Evolutionary conservation across 92 coral and sea anemone genomes (phyloP).

Genomic region (Actinostola sp.): DNA sequence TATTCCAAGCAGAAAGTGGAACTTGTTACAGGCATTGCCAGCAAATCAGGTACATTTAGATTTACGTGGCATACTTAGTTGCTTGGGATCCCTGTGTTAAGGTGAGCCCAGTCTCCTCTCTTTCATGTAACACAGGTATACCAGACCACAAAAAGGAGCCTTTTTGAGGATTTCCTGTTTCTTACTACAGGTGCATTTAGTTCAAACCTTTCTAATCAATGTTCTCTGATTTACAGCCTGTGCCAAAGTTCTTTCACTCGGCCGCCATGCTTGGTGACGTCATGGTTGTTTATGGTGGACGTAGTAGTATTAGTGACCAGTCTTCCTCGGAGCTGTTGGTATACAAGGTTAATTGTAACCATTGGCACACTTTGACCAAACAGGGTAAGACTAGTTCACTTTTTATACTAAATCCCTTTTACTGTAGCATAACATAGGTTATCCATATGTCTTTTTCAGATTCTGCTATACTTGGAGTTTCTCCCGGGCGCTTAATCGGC

Average conservation of each 20-base stretch:
- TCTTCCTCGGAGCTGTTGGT: conserved; percentile 72
- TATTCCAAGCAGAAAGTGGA: conserved; percentile 66
- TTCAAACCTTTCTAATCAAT: not conserved
- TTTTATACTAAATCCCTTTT: too few species aligned
- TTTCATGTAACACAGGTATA: too few species aligned
- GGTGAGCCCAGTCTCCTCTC: too few species aligned
- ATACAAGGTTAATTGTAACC: conserved; percentile 79
- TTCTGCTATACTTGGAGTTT: conserved; percentile 45
- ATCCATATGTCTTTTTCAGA: conserved; percentile 35
- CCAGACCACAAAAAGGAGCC: too few species aligned
- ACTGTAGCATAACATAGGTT: too few species aligned
- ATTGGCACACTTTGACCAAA: conserved; percentile 67
- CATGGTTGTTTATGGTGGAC: conserved; percentile 87
- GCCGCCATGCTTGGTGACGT: conserved; percentile 67
- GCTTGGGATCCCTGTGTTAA: too few species aligned
- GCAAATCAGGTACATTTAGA: conserved; percentile 55
- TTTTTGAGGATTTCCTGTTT: too few species aligned
- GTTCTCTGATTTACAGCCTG: conserved; percentile 41
- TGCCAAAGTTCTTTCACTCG: conserved; percentile 85
- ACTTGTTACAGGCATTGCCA: conserved; percentile 59
- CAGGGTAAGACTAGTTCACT: too few species aligned
- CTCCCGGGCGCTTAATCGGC: conserved; percentile 62
- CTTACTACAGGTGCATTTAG: too few species aligned
- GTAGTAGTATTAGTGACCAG: conserved; percentile 56
- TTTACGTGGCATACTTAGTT: too few species aligned